Base-by-base conservation (phyloP, 1,140 invertebrate genomes). In the Hyles euphorbiae region DNA sequence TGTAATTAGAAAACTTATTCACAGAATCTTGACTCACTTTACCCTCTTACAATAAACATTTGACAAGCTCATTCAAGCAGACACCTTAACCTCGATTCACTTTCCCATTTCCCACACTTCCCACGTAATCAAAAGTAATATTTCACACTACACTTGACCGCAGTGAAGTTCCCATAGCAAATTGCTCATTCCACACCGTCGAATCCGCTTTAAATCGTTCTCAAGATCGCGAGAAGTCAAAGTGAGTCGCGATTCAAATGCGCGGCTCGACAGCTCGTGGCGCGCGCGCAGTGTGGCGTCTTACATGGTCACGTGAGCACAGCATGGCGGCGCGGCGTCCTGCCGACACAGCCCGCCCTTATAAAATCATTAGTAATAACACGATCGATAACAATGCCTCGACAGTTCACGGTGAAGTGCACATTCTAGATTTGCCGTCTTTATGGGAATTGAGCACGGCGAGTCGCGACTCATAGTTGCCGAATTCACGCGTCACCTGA, bases 261-360 rank as follows among this genome's bases (percentile, higher is more conserved):
- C 12, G n/a, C 7, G 12, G n/a, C 44, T 8, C 46, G 46, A 22
- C 46, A 22, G 12, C 83, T 69, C 56, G 73, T 67, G 58, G 80
- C 68, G 83, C 67, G 60, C 61, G 65, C 81, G 66, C 76, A 61
- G 74, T 72, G 60, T 58, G 73, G 57, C 54, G 67, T 56, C 72
- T 53, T 44, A 51, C 61, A 8, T 5, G 8, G 36, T 40, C 36
- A 40, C 36, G 36, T 8, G 36, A 40, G 4, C 36, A 40, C 36
- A 40, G 36, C 36, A 40, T 40, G 36, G 36, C 36, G 36, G 36
- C 36, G 36, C 22, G 36, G 46, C 46, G 46, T 48, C 46, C 46
- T 40, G 46, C 46, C 46, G 46, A 48, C 12, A 11, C n/a, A 8
- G 8, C 46, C 46, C 46, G 46, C 46, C 12, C n/a, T 48, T 22